These are phyloP conservation scores for Brachionus rotundiformis DNA, from an alignment of 1,140 invertebrate genomes.

Conservation along the genomic window DNA sequence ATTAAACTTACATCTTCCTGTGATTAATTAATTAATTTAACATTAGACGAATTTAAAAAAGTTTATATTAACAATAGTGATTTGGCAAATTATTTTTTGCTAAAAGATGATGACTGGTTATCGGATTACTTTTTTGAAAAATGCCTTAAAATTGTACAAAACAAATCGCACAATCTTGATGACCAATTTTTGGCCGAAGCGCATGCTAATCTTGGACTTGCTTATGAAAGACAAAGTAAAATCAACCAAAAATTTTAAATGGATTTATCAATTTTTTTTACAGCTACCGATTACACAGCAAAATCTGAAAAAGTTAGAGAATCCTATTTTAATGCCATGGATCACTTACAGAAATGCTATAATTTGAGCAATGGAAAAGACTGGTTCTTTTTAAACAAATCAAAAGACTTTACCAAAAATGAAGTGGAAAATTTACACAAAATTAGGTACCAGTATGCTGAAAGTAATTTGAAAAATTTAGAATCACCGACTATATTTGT, in stretches of 20 bases:
- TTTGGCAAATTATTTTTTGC: constrained; percentile 41
- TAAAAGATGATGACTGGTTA: constrained; percentile 38
- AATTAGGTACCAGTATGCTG: constrained; percentile 14
- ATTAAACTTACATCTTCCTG: neutral
- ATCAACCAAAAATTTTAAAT: neutral
- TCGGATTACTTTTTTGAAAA: constrained; percentile 50
- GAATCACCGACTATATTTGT: neutral
- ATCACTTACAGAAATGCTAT: constrained; percentile 26
- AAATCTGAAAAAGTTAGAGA: constrained; percentile 38
- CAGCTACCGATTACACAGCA: constrained; percentile 39
- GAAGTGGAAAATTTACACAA: neutral
- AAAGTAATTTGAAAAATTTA: constrained; percentile 1
- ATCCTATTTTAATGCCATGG: neutral
- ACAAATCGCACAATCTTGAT: constrained; percentile 32
- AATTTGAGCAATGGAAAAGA: constrained; percentile 33
- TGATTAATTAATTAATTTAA: neutral
- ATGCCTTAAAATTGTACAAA: constrained; percentile 25
- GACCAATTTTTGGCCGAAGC: constrained; percentile 28
- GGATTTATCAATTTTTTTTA: neutral
- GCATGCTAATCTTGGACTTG: neutral
- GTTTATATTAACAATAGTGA: constrained; percentile 13
- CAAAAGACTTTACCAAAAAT: constrained; percentile 33
- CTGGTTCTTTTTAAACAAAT: neutral
- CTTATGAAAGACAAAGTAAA: constrained; percentile 49
- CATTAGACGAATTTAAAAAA: constrained; percentile 35